Percentiles rank a stretch among this genome's conserved stretches.
Conservation (phyloP, 2,888 invertebrate species). For the Stegophylla sp. region DNA sequence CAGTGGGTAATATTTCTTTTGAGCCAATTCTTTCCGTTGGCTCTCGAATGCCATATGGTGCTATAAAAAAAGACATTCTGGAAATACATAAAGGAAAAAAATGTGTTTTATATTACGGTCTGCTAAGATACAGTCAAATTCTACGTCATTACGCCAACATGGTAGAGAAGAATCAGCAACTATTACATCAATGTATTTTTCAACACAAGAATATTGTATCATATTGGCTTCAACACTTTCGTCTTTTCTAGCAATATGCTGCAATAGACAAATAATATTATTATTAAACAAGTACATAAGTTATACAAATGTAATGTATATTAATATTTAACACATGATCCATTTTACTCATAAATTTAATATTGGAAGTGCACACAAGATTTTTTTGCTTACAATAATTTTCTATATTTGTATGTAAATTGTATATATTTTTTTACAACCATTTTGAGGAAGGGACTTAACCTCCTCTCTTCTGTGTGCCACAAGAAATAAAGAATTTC, state of each 20-base stretch:
- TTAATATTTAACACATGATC: too few relatives aligned
- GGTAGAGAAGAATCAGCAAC: slow-evolving; percentile 90
- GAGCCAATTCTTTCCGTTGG: slow-evolving; percentile 83
- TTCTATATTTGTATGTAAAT: too few relatives aligned
- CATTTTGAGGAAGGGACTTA: too few relatives aligned
- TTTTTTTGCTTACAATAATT: too few relatives aligned
- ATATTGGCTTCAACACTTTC: slow-evolving; percentile 91
- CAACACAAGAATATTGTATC: slow-evolving; percentile 80
- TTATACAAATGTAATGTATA: too few relatives aligned
- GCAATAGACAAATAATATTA: slow-evolving; percentile 60
- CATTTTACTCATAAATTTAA: too few relatives aligned
- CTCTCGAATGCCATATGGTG: slow-evolving; percentile 97
- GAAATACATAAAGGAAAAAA: neutral
- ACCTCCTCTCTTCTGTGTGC: too few relatives aligned
- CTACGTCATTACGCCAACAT: slow-evolving; percentile 75
- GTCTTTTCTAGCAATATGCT: slow-evolving; percentile 66
- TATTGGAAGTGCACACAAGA: too few relatives aligned
- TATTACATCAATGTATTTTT: slow-evolving; percentile 83
- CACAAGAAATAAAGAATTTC: too few relatives aligned
- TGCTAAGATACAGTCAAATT: slow-evolving; percentile 91
- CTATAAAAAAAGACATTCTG: slow-evolving; percentile 67
- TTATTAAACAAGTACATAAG: too few relatives aligned
- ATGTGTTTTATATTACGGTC: slow-evolving; percentile 79
- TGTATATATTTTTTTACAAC: too few relatives aligned
- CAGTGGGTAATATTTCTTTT: slow-evolving; percentile 70